Base-by-base conservation (phyloP, 2,797 vertebrate genomes). In the Chanos chanos region DNA sequence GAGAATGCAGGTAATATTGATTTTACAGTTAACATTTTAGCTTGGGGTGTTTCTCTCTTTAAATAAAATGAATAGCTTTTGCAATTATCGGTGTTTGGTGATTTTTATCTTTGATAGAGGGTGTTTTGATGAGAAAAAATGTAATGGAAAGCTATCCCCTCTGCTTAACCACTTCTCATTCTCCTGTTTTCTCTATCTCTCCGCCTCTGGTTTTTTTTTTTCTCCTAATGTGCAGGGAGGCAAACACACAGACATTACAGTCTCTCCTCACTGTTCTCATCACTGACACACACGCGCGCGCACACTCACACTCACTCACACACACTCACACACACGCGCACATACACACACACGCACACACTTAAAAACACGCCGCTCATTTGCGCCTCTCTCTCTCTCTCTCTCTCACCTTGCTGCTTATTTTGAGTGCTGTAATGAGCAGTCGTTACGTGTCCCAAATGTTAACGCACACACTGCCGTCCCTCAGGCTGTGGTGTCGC, bases 1-100 rank as follows among this genome's bases (percentile, higher is more conserved):
- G 74, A 83, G 68, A 80, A 72, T 82, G 52, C 75, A 76, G 68
- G 79, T 62, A 55, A 64, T 65, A 77, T 73, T 12, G 73, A 85
- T 87, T 88, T 82, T 65, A 60, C 75, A 64, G 67, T 76, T 81
- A 81, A 75, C 61, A 39, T 58, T 62, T 62, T 13, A 31, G 34
- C 57, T 68, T 45, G 52, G 47, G 27, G 18, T 68, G 64, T 76
- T 73, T 58, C 10, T 36, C 70, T 65, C 49, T 7, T 77, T 69
- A 64, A 70, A 57, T 16, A 73, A 73, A 75, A 60, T 64, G 37
- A 71, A 78, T 71, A 61, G 50, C 51, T 77, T 53, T 52, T 77
- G 63, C 55, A 81, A 52, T 74, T 28, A 79, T 81, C 76, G 43
- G 12, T 40, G n/a, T 56, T 12, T 57, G 22, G 28, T 15, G 6